phyloP scores from a whole-genome alignment of 1,140 invertebrate genomes.

The Spodoptera frugiperda region DNA sequence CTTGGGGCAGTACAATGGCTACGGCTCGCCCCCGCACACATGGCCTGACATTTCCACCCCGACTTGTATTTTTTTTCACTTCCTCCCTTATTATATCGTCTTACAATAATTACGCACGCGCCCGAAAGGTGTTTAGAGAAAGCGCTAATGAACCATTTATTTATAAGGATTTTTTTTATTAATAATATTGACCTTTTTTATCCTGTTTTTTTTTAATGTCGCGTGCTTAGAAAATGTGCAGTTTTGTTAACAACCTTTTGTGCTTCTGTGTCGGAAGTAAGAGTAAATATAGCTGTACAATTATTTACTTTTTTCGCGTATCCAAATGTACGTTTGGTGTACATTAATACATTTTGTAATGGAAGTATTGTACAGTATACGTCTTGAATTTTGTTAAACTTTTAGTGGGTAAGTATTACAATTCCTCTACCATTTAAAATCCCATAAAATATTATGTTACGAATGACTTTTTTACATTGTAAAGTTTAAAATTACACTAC shows the following conservation, averaged over 20 bases:
- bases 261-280: slow-evolving; percentile 3
- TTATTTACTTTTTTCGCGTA: neutral
- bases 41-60: slow-evolving; percentile 82
- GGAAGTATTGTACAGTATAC: neutral
- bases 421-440: neutral
- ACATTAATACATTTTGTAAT: too few relatives aligned
- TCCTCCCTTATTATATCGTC: slow-evolving; percentile 77
- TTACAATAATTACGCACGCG: slow-evolving; percentile 79
- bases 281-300: neutral
- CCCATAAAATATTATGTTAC: neutral
- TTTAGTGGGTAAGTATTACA: neutral
- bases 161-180: slow-evolving; percentile 31
- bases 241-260: slow-evolving; percentile 6
- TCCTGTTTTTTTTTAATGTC: slow-evolving; percentile 14
- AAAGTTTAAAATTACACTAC: neutral
- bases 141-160: slow-evolving; percentile 75
- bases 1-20: slow-evolving; percentile 76
- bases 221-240: slow-evolving; percentile 30
- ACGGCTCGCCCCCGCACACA: slow-evolving; percentile 77
- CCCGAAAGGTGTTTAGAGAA: slow-evolving; percentile 82
- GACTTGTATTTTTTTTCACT: slow-evolving; percentile 65
- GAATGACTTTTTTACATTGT: neutral
- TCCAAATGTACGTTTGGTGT: too few relatives aligned
- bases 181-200: slow-evolving; percentile 44
- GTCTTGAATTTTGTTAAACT: neutral